Evolutionary conservation across 2,888 invertebrate genomes (phyloP), one percentile per base, ranked within the genome.

Genomic region (Leptodirus hochenwartii): DNA sequence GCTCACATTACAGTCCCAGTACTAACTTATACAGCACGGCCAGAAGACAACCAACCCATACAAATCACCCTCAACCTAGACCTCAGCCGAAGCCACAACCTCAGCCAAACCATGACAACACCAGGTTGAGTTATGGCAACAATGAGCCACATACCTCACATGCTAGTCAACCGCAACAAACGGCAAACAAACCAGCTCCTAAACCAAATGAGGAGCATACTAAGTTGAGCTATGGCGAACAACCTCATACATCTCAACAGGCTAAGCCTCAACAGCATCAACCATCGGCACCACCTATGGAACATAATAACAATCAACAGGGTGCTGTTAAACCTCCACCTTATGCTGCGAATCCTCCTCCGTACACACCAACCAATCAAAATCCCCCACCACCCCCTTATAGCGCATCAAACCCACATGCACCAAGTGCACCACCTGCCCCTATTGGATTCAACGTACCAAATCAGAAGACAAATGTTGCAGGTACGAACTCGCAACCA

Each of bases 191-290:
- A 25, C 33, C 2, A n/a, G 23, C 11, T 8, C 28, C 2, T 29
- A 28, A 16, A 20, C 35, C 33, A n/a, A 35, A 37, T 23, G 17
- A 34, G 2, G 37, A 35, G 5, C 22, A 31, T 22, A 29, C 31
- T 2, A 30, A 22, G 12, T 22, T 37, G 12, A 34, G 34, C 17
- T 37, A 37, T 22, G 34, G 34, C 2, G 33, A 29, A 8, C 29
- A 35, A 25, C 33, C 33, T 23, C 22, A 12, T 20, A 11, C 27
- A 23, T 8, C 6, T 31, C 20, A 31, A 8, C 31, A 27, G 8
- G 12, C 17, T 14, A 25, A 27, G 6, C 16, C 10, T 17, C 5
- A 14, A 3, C 17, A 17, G n/a, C 12, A 29, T 16, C 28, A 31
- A 26, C 34, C 34, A n/a, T 15, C 25, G 5, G 24, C 31, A 10